Evolutionary conservation across 1,140 invertebrate species (phyloP), one percentile per base, ranked within the genome.

Genomic region (Hypsibius dujardini): DNA sequence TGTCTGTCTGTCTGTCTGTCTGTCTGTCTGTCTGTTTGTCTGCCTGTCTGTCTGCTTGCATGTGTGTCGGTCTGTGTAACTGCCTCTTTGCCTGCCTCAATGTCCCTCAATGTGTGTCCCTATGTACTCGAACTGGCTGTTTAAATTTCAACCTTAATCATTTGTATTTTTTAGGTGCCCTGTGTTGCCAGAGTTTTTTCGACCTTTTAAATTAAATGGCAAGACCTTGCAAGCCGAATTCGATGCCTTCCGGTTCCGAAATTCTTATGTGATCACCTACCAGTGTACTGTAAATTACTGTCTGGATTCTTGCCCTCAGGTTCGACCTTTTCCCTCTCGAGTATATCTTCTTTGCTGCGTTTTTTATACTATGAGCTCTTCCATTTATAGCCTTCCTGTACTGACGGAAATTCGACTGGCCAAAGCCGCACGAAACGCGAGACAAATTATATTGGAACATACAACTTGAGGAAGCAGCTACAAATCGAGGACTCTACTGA

Each of bases 211-310:
- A 7, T n/a, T 56, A n/a, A 56, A 56, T n/a, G 50, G 50, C 50
- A 56, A 56, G n/a, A 56, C 7, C n/a, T 56, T 56, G 50, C 50
- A 56, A n/a, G 50, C 50, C 50, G 50, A 56, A n/a, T 56, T 56
- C 50, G 50, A 56, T 56, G 50, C 50, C 50, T 56, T 56, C 50
- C 50, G 50, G 7, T 56, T 56, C 50, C 7, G 50, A 56, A 56
- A 56, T n/a, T 56, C 50, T n/a, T 56, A 56, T n/a, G 7, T 56
- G 50, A 56, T 56, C 50, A 56, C 50, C 7, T 56, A 56, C 50
- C 50, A 56, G n/a, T 56, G 50, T 56, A n/a, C n/a, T n/a, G n/a
- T n/a, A 7, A 56, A 56, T n/a, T 56, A 56, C n/a, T 56, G 50
- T n/a, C 50, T 56, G 7, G 50, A 56, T n/a, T 7, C 50, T 56